Evolutionary conservation across 2,888 invertebrate species (phyloP), one percentile per base, ranked within the genome.

Genomic region (Allygus modestus): DNA sequence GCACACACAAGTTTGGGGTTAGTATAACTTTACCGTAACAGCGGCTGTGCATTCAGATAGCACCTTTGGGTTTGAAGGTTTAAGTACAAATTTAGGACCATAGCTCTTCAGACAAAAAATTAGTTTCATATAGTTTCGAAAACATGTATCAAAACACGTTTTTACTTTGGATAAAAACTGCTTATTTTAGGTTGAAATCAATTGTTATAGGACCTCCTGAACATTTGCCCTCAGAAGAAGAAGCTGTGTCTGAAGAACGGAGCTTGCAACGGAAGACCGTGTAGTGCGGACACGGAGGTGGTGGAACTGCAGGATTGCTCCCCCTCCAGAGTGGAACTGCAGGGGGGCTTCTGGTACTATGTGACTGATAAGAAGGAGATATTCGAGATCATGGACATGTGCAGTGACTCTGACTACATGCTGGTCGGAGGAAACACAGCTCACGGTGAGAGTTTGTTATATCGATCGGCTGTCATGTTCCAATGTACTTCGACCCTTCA

Each of bases 371-470:
- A 94, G 0, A 89, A 91, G 17, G 92, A 93, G 87, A 90, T 95
- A 17, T 93, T 94, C 87, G 90, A 92, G 89, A 89, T 94, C 0
- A 90, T 95, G 61, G 87, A 89, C n/a, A 90, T 90, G 83, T 91
- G 92, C 87, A 86, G 82, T 1, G 87, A 85, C 58, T 85, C 85
- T 82, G 69, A 91, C 12, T 95, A 94, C 87, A 91, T 92, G 87
- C 89, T 96, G 0, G 92, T 96, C 1, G 94, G 94, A 28, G 96
- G 96, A 31, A 96, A 96, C 88, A 96, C 96, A 0, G 95, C 94
- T 4, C 93, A 93, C 90, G 96, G 96, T 95, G 90, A 89, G 61
- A 12, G 12, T 17, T n/a, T n/a, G n/a, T n/a, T n/a, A n/a, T n/a
- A n/a, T n/a, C n/a, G n/a, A n/a, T n/a, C n/a, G n/a, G n/a, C n/a